phyloP scores from a whole-genome alignment of 2,113 vertebrate genomes.

The Hemibagrus wyckioides region DNA sequence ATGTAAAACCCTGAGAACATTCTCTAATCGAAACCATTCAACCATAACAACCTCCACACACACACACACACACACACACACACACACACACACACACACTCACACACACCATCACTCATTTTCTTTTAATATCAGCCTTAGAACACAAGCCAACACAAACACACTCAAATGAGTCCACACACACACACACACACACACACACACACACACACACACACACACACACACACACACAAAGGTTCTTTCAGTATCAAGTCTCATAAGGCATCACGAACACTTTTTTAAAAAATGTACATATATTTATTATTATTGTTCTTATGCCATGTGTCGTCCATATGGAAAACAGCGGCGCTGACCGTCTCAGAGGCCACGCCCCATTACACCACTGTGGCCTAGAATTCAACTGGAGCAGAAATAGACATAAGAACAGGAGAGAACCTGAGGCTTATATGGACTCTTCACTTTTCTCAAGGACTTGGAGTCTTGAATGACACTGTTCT shows the following conservation, averaged over 20 bases:
- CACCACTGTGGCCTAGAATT: background rate
- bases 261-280: conserved; percentile 13
- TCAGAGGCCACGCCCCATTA: background rate
- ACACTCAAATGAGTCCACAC: background rate
- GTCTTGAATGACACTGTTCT: background rate
- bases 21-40: conserved; percentile 27
- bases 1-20: conserved; percentile 23
- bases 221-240: background rate
- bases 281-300: background rate
- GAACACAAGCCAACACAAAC: conserved; percentile 32
- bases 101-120: conserved; percentile 24
- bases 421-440: background rate
- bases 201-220: conserved; percentile 19
- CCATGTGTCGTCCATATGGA: conserved; percentile 27
- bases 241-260: conserved; percentile 1
- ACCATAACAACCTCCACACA: conserved; percentile 23
- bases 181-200: conserved; percentile 29
- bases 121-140: conserved; percentile 34
- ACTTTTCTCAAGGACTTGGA: background rate
- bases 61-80: conserved; percentile 23
- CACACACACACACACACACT: conserved; percentile 22
- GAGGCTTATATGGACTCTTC: background rate
- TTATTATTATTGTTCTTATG: conserved; percentile 11
- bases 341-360: background rate
- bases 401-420: background rate